A percentile compares a stretch with the other conserved stretches of the same genome.
Conservation (phyloP, 2,888 invertebrate species). For the Cephus spinipes region DNA sequence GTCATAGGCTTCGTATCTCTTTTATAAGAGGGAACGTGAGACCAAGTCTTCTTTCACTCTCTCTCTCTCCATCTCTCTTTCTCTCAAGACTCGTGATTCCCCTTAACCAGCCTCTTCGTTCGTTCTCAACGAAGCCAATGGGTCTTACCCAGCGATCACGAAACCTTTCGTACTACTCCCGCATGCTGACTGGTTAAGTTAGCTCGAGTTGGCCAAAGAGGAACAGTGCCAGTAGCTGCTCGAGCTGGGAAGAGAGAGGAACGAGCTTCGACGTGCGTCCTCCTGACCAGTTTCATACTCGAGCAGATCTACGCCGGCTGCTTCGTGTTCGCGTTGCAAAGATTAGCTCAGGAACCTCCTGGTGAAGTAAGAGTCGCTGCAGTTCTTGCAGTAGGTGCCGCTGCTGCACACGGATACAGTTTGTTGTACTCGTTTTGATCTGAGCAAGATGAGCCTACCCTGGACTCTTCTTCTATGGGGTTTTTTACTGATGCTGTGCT, state of each 20-base stretch:
- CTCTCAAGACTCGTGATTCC: neutral
- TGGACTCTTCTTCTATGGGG: neutral
- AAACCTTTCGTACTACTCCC: slow-evolving; percentile 7
- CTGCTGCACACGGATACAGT: neutral
- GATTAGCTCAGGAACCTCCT: neutral
- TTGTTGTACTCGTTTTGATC: neutral
- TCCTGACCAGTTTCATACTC: neutral
- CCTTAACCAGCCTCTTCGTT: neutral
- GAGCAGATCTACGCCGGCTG: neutral
- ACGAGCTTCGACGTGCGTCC: neutral
- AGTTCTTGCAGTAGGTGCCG: neutral
- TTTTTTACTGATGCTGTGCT: neutral
- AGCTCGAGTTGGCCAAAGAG: neutral
- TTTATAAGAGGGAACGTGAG: neutral
- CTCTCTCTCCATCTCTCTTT: neutral
- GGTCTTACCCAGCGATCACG: slow-evolving; percentile 5
- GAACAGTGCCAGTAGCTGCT: neutral
- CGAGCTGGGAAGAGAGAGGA: neutral
- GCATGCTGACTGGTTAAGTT: slow-evolving; percentile 1
- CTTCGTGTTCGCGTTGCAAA: neutral
- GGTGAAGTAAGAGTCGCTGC: neutral
- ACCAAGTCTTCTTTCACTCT: neutral
- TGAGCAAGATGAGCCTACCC: neutral
- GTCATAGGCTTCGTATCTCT: neutral
- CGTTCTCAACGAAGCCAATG: neutral